Evolutionary conservation across 2,888 invertebrate genomes (phyloP).

Genomic region (Imbricaverruca yamaguchii): DNA sequence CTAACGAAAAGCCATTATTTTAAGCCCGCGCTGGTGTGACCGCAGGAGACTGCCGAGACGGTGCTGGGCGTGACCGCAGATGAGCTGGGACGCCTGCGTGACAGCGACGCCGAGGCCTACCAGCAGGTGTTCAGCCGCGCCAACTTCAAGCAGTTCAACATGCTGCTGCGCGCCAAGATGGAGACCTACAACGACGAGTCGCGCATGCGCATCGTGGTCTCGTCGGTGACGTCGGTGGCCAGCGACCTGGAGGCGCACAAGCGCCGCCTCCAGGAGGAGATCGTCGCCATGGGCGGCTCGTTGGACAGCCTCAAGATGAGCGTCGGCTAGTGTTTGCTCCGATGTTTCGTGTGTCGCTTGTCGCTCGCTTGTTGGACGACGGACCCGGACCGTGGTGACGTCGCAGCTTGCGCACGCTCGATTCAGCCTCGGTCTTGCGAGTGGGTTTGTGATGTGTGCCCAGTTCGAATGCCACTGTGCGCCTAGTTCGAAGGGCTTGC

Average conservation of each 20-base stretch:
- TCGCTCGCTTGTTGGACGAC: too few relatives aligned
- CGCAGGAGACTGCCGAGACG: slow-evolving; percentile 60
- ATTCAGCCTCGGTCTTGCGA: too few relatives aligned
- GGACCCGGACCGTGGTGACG: too few relatives aligned
- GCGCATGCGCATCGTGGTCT: slow-evolving; percentile 7
- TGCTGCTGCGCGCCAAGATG: slow-evolving; percentile 78
- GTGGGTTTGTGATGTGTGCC: too few relatives aligned
- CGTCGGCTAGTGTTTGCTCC: neutral
- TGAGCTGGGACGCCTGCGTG: slow-evolving; percentile 61
- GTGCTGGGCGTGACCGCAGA: slow-evolving; percentile 62
- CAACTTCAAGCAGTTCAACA: slow-evolving; percentile 68
- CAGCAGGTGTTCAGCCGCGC: slow-evolving; percentile 61
- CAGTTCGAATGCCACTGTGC: too few relatives aligned
- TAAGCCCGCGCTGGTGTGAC: neutral
- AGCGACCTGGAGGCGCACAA: slow-evolving; percentile 17
- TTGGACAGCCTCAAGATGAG: neutral
- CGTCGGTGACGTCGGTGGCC: neutral
- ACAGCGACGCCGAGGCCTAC: slow-evolving; percentile 55
- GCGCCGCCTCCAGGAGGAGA: neutral
- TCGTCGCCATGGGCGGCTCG: neutral
- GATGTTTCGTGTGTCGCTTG: too few relatives aligned
- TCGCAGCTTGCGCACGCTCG: too few relatives aligned
- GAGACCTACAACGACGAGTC: slow-evolving; percentile 70
- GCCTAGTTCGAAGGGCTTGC: too few relatives aligned
- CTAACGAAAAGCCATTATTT: too few relatives aligned